Base-by-base conservation (phyloP, 1,140 invertebrate genomes). In the Drosophila nannoptera region DNA sequence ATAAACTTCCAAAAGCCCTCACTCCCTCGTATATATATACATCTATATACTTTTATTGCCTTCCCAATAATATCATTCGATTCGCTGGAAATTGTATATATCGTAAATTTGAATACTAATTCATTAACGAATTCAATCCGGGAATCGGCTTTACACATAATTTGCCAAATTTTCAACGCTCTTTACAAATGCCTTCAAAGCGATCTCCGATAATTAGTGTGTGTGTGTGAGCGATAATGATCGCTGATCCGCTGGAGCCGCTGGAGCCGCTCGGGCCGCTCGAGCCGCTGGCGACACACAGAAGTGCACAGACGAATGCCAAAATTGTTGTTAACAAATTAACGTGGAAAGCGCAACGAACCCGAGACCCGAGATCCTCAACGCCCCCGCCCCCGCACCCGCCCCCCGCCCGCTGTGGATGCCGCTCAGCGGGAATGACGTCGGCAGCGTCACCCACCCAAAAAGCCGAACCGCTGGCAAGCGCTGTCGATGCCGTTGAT, bases 321-420 rank as follows among this genome's bases (percentile, higher is more conserved):
- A 65, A 63, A 86, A 77, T 61, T 74, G 71, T 81, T 84, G 77
- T 84, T 84, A 84, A 86, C 81, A 84, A 84, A 84, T 84, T 84
- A 84, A 77, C 81, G 81, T 84, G 81, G 81, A 84, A 86, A 84
- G 81, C 81, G 83, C 81, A 84, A 86, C 81, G 81, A 84, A 84
- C 81, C 50, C 55, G 32, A 63, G 33, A 35, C 6, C 43, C 16
- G 67, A 62, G 11, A 43, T 7, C 14, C 6, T 29, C 43, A 12
- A n/a, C n/a, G 4, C 42, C 7, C 31, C 36, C 8, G 14, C 31
- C 45, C n/a, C 46, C 8, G 12, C 53, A 68, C 53, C 48, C 35
- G 7, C 43, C 14, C 22, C n/a, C 11, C 59, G 62, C n/a, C n/a
- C n/a, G n/a, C n/a, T n/a, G n/a, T n/a, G n/a, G n/a, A n/a, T n/a